phyloP scores from a whole-genome alignment of 2,797 vertebrate species.

The Pangasius macronema region DNA sequence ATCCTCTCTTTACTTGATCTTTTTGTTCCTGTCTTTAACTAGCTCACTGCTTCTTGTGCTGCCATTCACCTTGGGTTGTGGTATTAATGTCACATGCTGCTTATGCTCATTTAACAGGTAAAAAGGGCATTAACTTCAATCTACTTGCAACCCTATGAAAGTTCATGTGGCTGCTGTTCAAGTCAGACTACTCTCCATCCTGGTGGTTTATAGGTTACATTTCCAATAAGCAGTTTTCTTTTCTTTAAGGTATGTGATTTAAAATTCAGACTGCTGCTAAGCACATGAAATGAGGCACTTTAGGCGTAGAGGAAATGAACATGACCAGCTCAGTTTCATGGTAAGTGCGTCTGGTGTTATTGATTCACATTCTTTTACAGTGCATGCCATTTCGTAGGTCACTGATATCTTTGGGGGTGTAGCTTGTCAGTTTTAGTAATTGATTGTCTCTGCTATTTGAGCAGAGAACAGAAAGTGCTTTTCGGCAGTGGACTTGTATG shows the following conservation, averaged over 20 bases:
- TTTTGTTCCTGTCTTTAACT: not conserved
- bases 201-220: slow-evolving; percentile 60
- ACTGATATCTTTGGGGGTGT: slow-evolving; percentile 88
- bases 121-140: slow-evolving; percentile 59
- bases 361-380: slow-evolving; percentile 80
- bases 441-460: slow-evolving; percentile 86
- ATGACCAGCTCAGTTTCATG: slow-evolving; percentile 90
- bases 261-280: slow-evolving; percentile 36
- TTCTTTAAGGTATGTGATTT: slow-evolving; percentile 27
- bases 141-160: slow-evolving; percentile 49
- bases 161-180: slow-evolving; percentile 47
- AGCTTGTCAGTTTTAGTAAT: slow-evolving; percentile 88
- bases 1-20: slow-evolving; percentile 3
- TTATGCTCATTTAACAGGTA: slow-evolving; percentile 51
- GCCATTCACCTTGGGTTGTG: slow-evolving; percentile 19
- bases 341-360: slow-evolving; percentile 85
- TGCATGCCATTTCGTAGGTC: slow-evolving; percentile 90
- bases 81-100: slow-evolving; percentile 44
- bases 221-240: slow-evolving; percentile 56
- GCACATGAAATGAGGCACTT: slow-evolving; percentile 61
- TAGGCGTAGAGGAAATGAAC: slow-evolving; percentile 75
- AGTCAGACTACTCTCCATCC: slow-evolving; percentile 63
- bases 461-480: slow-evolving; percentile 65
- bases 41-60: not conserved
- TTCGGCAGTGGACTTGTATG: slow-evolving; percentile 68